phyloP scores from a whole-genome alignment of 30 jellyfish, hydroid and myxozoan species.

The Chironex yamaguchii region DNA sequence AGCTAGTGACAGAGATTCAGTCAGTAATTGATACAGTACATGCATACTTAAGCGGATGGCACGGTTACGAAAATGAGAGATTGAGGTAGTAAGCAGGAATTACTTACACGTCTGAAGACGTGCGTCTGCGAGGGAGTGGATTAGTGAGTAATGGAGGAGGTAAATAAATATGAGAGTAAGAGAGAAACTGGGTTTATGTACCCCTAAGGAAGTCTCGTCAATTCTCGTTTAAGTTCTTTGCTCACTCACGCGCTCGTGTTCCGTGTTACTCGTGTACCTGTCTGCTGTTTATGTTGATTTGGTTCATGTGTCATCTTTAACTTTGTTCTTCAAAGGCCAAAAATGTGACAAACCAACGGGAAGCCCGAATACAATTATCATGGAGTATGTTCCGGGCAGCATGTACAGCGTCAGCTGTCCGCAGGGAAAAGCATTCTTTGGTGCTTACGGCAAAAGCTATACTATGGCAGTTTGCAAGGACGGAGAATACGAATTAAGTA shows the following conservation, averaged over 20 bases:
- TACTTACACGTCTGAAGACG: no score
- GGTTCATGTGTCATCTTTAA: not conserved
- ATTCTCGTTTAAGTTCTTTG: not conserved
- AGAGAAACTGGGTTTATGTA: no score
- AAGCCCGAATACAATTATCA: constrained; percentile 19
- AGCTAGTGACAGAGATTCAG: no score
- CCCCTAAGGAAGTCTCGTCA: no score
- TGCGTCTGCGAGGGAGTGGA: no score
- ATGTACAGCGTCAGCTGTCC: constrained; percentile 40
- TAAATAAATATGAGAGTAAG: no score
- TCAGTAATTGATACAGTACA: no score
- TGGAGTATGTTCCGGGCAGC: not conserved
- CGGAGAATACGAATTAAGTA: no score
- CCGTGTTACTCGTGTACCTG: not conserved
- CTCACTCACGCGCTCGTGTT: not conserved
- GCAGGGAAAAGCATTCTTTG: constrained; percentile 39
- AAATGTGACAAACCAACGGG: constrained; percentile 31
- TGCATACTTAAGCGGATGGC: no score
- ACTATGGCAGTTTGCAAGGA: constrained; percentile 39
- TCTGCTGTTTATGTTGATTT: not conserved
- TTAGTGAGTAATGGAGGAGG: no score
- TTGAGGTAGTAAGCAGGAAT: no score
- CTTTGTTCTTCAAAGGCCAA: constrained; percentile 35
- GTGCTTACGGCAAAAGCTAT: constrained; percentile 49
- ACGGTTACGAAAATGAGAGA: no score